Percentiles rank a stretch among this genome's conserved stretches.
phyloP scores from a whole-genome alignment of 2,888 invertebrate species.

The Leucophenga maculata region DNA sequence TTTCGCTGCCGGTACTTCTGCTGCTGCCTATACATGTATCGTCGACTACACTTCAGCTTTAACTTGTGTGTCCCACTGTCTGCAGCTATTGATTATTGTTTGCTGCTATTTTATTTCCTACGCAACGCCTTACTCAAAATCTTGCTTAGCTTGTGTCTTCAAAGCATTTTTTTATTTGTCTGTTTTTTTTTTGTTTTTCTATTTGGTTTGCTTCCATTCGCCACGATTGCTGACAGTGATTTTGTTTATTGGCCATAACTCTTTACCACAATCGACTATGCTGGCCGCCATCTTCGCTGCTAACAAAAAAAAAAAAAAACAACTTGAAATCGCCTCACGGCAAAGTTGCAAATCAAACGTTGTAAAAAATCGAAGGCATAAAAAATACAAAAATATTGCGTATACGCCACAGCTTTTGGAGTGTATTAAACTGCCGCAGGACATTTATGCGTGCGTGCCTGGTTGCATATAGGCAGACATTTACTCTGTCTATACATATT shows the following conservation, averaged over 20 bases:
- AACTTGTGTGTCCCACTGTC: constrained; percentile 32
- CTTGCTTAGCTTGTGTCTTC: no score
- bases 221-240: constrained; percentile 47
- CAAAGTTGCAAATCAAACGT: not conserved
- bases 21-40: not conserved
- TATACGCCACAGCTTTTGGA: not conserved
- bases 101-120: not conserved
- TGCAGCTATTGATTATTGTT: not conserved
- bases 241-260: constrained; percentile 66
- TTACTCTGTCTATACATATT: constrained; percentile 47
- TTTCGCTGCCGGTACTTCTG: constrained; percentile 38
- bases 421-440: constrained; percentile 9
- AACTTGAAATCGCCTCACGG: no score
- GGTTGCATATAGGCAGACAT: not conserved
- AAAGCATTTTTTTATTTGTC: not conserved
- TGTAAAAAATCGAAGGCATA: not conserved
- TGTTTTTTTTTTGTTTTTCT: constrained; percentile 7
- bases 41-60: constrained; percentile 9
- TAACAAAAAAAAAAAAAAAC: no score
- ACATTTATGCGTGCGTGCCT: constrained; percentile 27
- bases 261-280: constrained; percentile 52
- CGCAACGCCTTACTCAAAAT: no score
- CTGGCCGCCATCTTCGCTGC: not conserved
- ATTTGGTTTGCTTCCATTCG: not conserved
- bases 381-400: not conserved